Conservation (phyloP, 1,140 invertebrate genomes). For the Mycetomoellerius zeteki region DNA sequence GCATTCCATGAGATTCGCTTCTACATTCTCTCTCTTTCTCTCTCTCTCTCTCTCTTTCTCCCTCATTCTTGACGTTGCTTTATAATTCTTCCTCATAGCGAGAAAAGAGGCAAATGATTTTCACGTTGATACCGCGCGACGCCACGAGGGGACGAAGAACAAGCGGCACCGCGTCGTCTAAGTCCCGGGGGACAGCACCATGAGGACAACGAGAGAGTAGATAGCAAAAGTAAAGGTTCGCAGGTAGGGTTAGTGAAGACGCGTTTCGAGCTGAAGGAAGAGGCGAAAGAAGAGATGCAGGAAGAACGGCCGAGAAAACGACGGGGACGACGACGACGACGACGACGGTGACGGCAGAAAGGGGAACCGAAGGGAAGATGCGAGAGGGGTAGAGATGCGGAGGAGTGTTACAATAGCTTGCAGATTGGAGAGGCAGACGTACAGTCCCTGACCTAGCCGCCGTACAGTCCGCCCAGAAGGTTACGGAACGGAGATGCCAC, state of each 20-base stretch:
- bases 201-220: background rate
- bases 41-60: background rate
- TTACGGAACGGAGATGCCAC: background rate
- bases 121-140: constrained; percentile 50
- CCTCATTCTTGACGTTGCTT: background rate
- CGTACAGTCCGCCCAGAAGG: constrained; percentile 69
- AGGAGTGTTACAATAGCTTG: constrained; percentile 79
- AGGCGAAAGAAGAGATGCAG: constrained; percentile 55
- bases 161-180: constrained; percentile 55
- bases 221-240: constrained; percentile 48
- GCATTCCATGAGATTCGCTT: background rate
- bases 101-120: constrained; percentile 66
- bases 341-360: background rate
- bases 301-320: constrained; percentile 19
- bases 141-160: background rate
- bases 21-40: background rate
- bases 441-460: constrained; percentile 75
- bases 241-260: constrained; percentile 52
- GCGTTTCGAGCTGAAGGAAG: constrained; percentile 62
- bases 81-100: background rate
- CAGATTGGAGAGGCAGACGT: constrained; percentile 80
- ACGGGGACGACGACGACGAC: background rate
- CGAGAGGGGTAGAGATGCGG: constrained; percentile 60
- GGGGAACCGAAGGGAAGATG: background rate
- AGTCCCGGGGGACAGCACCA: constrained; percentile 46